Percentiles rank a stretch among this genome's conserved stretches.
Evolutionary conservation across 2,113 vertebrate genomes (phyloP).

Genomic region (Tragelaphus imberbis): DNA sequence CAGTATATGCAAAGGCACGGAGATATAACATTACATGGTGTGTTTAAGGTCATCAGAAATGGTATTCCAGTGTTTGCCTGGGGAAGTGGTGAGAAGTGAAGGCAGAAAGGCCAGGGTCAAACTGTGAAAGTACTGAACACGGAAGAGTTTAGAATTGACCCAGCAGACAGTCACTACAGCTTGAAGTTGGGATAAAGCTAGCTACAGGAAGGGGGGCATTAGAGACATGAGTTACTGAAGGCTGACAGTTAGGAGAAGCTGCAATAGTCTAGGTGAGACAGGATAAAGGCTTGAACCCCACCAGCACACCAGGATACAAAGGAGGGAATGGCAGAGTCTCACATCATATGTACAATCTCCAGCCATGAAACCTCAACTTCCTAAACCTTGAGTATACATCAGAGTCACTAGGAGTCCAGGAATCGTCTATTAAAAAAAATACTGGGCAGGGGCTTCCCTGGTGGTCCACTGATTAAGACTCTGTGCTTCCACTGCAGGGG

Average conservation of each 20-base stretch:
- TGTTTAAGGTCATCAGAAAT: neutral
- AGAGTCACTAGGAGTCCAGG: neutral
- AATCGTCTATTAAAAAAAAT: neutral
- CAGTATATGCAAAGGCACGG: neutral
- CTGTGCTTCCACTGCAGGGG: neutral
- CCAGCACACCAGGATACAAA: neutral
- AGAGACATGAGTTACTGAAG: neutral
- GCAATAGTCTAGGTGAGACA: neutral
- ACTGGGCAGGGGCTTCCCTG: neutral
- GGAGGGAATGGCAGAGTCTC: neutral
- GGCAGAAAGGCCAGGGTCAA: neutral
- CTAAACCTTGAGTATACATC: neutral
- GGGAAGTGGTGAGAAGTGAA: neutral
- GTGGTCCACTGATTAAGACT: neutral
- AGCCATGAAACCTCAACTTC: neutral
- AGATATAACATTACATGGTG: neutral
- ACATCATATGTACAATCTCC: too few species aligned
- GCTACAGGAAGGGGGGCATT: neutral
- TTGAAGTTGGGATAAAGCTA: neutral
- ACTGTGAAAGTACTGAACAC: neutral
- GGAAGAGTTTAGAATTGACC: neutral
- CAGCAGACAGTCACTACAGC: neutral
- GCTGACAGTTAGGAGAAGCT: neutral
- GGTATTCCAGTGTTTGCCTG: neutral
- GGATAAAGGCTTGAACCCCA: neutral